Conservation (phyloP, 2,888 invertebrate species). For the Macrophya alboannulata region DNA sequence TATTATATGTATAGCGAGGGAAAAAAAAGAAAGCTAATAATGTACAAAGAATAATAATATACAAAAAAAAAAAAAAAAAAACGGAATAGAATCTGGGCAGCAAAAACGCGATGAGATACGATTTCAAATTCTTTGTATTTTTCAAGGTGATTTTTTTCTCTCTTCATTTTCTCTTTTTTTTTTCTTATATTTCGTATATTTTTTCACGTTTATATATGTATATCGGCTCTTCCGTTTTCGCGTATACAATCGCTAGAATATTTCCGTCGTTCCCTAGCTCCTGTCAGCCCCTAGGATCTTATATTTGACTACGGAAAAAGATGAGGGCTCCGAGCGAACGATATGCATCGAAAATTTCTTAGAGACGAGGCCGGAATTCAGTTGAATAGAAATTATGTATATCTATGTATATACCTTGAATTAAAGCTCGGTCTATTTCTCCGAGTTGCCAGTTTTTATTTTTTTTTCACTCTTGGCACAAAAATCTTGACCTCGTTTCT, state of each 20-base stretch:
- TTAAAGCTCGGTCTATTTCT: not conserved
- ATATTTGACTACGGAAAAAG: constrained; percentile 32
- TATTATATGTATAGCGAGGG: not conserved
- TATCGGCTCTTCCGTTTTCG: not conserved
- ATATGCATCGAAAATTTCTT: constrained; percentile 26
- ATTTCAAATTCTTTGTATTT: constrained; percentile 30
- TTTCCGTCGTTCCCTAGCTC: not conserved
- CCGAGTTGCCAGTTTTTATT: not conserved
- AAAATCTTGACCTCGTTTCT: not conserved
- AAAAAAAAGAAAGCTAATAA: not conserved
- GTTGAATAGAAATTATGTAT: constrained; percentile 5
- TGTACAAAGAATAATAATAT: not conserved
- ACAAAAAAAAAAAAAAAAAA: not conserved
- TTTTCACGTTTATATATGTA: not conserved
- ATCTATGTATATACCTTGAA: not conserved
- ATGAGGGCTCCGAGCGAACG: constrained; percentile 2
- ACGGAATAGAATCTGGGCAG: not conserved
- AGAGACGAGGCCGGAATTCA: not conserved
- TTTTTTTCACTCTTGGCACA: not conserved
- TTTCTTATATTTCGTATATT: not conserved
- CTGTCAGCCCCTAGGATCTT: constrained; percentile 26
- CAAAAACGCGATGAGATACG: constrained; percentile 8
- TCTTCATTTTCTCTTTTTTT: not conserved
- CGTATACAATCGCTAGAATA: constrained; percentile 32
- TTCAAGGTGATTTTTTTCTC: not conserved